Base-by-base conservation (phyloP, 2,888 invertebrate genomes). In the Lathronympha strigana region DNA sequence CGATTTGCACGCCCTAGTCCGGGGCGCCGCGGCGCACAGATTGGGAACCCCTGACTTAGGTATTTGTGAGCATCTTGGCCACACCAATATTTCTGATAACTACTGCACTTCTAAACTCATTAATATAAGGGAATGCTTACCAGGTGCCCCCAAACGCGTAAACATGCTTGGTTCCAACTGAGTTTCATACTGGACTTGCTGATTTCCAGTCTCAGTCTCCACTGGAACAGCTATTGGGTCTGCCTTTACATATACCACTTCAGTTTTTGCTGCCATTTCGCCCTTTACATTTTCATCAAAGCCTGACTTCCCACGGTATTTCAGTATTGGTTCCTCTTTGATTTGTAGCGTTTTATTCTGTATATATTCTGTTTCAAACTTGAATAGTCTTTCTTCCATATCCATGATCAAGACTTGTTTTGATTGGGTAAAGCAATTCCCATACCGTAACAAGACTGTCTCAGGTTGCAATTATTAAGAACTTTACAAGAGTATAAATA, bases 141-240 rank as follows among this genome's bases (percentile, higher is more conserved):
- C 31, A 13, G 51, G 51, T 19, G 51, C 33, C 9, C 33, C 25
- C 15, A 9, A 17, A 13, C 19, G 19, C 33, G 15, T 4, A 19
- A 31, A 13, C 25, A 51, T 33, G 51, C 51, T 51, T 33, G 6
- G 51, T 11, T 31, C 51, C 33, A 19, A 17, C 13, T 28, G 28
- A 5, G 15, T 31, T 33, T 51, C 31, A 19, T 28, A 28, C 17
- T 17, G 25, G 4, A 49, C 49, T 47, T 13, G 13, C 25, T n/a
- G 23, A 13, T 23, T 23, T 2, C 9, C 28, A 5, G 17, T 25
- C 11, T 28, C 50, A 3, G 17, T 28, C 15, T 31, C 49, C 2
- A 25, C 49, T 6, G 8, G 13, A 5, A 47, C 47, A n/a, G 47
- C 13, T 11, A 47, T 3, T 23, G 47, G 47, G 2, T 47, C 47